Percentiles rank a stretch among this genome's conserved stretches.
Evolutionary conservation across 2,113 vertebrate species (phyloP).

Genomic region (Crotalus viridis): DNA sequence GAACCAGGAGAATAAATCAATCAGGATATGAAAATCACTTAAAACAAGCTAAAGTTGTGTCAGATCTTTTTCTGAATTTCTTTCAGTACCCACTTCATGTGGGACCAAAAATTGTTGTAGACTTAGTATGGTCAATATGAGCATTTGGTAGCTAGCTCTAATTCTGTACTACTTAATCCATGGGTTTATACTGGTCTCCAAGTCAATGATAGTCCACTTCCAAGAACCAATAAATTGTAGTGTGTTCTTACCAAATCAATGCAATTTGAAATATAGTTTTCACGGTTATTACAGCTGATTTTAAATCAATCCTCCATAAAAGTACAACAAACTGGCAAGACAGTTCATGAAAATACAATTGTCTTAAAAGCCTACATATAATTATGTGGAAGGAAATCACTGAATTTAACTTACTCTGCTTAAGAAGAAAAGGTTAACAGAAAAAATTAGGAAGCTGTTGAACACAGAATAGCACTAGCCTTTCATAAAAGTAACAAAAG

Average conservation of each 20-base stretch:
- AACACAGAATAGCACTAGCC: background rate
- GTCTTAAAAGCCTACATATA: background rate
- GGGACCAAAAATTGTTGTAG: background rate
- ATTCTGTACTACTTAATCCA: background rate
- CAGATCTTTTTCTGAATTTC: background rate
- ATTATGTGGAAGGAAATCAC: background rate
- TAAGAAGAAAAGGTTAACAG: background rate
- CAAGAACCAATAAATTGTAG: background rate
- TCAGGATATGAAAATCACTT: background rate
- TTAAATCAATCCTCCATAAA: background rate
- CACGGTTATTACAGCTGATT: background rate
- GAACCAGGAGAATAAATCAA: background rate
- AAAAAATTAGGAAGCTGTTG: background rate
- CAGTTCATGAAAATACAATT: background rate
- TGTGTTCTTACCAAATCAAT: background rate
- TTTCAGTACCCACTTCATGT: background rate
- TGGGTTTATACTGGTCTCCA: background rate
- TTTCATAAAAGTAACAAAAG: background rate
- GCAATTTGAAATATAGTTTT: background rate
- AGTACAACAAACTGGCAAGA: background rate
- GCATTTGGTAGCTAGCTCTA: background rate
- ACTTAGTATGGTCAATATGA: background rate
- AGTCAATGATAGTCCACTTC: background rate
- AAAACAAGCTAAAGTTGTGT: background rate
- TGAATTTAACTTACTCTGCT: background rate